A percentile compares a stretch with the other conserved stretches of the same genome.
These are phyloP conservation scores for Chiloscyllium plagiosum DNA, from an alignment of 2,113 vertebrate genomes.

Conservation along the genomic window DNA sequence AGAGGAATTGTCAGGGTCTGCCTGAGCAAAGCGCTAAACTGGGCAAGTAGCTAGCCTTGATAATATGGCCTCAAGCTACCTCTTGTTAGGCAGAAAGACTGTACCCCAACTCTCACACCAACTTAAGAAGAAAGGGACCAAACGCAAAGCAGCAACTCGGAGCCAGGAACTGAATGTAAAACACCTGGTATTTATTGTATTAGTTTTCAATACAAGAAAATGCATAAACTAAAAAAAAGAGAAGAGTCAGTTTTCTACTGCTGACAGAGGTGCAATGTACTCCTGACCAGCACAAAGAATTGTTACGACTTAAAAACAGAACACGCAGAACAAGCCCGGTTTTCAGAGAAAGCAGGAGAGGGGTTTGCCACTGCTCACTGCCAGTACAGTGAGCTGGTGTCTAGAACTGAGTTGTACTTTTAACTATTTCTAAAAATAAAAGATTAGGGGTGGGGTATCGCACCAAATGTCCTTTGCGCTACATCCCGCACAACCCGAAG, in stretches of 20 bases:
- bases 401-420: neutral
- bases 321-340: neutral
- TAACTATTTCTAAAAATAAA: neutral
- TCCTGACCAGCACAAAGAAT: neutral
- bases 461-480: slow-evolving; percentile 11
- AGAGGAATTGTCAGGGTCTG: neutral
- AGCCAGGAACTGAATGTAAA: slow-evolving; percentile 11
- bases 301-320: neutral
- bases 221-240: neutral
- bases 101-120: too few species aligned
- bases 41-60: neutral
- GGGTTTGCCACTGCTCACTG: neutral
- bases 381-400: neutral
- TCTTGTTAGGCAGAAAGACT: neutral
- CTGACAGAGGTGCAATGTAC: slow-evolving; percentile 7
- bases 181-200: slow-evolving; percentile 27
- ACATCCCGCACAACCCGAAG: slow-evolving; percentile 26
- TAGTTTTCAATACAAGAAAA: slow-evolving; percentile 31
- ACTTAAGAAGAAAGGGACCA: neutral
- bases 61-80: neutral
- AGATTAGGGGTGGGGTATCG: neutral
- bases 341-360: neutral
- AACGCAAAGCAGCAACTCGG: neutral
- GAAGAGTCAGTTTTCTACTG: neutral
- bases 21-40: neutral